Percentiles rank a stretch among this genome's conserved stretches.
phyloP scores from a whole-genome alignment of 2,888 invertebrate species.

The Priocnemis perturbator region DNA sequence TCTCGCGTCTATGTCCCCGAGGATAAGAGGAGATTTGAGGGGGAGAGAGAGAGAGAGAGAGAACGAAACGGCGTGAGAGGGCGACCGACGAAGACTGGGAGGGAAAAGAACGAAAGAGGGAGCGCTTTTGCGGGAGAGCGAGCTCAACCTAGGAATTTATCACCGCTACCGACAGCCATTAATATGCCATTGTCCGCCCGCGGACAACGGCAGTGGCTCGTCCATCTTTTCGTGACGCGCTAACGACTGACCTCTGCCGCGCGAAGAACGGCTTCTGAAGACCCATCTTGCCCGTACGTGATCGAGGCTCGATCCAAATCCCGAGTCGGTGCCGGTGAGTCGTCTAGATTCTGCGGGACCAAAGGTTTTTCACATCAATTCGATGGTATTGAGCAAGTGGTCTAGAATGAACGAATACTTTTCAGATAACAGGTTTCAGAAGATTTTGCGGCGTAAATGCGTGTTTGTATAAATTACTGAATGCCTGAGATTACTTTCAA shows the following conservation, averaged over 20 bases:
- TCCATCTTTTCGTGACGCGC: constrained; percentile 62
- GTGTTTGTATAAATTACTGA: too few species aligned
- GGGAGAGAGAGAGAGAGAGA: constrained; percentile 6
- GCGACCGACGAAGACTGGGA: constrained; percentile 17
- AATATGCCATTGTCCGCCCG: constrained; percentile 67
- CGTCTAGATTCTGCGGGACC: too few species aligned
- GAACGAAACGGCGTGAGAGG: constrained; percentile 28
- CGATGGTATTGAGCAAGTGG: too few species aligned
- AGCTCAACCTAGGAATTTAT: constrained; percentile 61
- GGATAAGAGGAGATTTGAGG: constrained; percentile 4
- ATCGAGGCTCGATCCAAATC: neutral
- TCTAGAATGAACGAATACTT: too few species aligned
- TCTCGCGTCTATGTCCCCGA: constrained; percentile 28
- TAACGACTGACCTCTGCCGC: constrained; percentile 60
- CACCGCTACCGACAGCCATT: constrained; percentile 69
- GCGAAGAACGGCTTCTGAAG: constrained; percentile 45
- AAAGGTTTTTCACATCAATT: too few species aligned
- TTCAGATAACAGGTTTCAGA: too few species aligned
- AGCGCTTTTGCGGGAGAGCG: constrained; percentile 44
- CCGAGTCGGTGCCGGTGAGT: too few species aligned
- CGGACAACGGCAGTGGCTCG: constrained; percentile 61
- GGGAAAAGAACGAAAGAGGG: constrained; percentile 22
- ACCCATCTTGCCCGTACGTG: constrained; percentile 11
- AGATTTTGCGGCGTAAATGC: too few species aligned
- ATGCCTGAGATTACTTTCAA: too few species aligned